Evolutionary conservation across 1,140 invertebrate genomes (phyloP), one percentile per base, ranked within the genome.

Genomic region (Ditylenchus dipsaci): DNA sequence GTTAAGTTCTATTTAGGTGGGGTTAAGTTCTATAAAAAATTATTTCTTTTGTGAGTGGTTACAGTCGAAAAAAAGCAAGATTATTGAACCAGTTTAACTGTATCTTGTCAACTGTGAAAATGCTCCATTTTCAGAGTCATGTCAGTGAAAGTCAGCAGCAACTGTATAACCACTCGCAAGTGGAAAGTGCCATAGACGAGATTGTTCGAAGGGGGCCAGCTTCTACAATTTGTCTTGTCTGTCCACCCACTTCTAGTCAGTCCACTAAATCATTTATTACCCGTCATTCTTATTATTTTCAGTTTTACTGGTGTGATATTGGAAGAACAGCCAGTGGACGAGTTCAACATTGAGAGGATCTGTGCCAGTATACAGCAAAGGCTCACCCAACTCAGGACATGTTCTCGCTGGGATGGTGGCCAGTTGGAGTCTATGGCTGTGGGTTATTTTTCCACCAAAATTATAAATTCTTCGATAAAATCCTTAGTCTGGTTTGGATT

Each of bases 161-260:
- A 38, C 3, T 5, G 11, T 38, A 38, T 38, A n/a, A n/a, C n/a
- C 33, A 38, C 33, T 38, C 33, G 11, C 33, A 38, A 38, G 33
- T 38, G 3, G 33, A 38, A 38, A 38, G 33, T 17, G 49, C 49
- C 15, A 17, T 29, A n/a, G n/a, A 61, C 7, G 59, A 61, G 27
- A 43, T 61, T 19, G 19, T 30, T 30, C n/a, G 59, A 30, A 19
- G 59, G n/a, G 59, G n/a, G 59, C 59, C 3, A 30, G 59, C n/a
- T 61, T 19, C 59, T 33, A 61, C 59, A 43, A 61, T 3, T 61
- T 61, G 3, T 61, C 59, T 19, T 61, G 59, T 19, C 59, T 21
- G 3, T 33, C 19, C 19, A 33, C 29, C 59, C 26, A 21, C 42
- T 61, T 19, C 26, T 19, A 7, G 59, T n/a, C 1, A 26, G n/a